Conservation (phyloP, 2,888 invertebrate species). For the Melitaea athalia region DNA sequence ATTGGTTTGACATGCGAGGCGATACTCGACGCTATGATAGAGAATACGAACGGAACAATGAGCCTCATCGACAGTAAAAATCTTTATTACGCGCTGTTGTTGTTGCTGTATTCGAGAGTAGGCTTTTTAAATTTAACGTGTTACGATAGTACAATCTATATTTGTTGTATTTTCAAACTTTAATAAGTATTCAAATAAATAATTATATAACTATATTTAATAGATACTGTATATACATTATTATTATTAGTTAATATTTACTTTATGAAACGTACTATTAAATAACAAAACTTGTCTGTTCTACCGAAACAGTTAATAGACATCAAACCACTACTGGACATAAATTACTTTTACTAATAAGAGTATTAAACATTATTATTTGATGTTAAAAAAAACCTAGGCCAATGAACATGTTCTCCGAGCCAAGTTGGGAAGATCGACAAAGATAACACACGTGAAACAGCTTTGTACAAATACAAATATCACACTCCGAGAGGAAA, state of each 20-base stretch:
- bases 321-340: no score
- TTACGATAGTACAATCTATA: not conserved
- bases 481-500: no score
- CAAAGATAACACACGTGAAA: no score
- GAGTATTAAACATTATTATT: no score
- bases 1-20: conserved; percentile 57
- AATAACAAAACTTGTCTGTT: no score
- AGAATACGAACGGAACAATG: conserved; percentile 19
- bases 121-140: not conserved
- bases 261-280: no score
- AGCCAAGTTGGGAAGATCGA: no score
- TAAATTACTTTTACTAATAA: no score
- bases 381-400: no score
- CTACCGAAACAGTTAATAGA: no score
- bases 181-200: not conserved
- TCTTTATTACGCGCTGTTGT: conserved; percentile 15
- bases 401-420: no score
- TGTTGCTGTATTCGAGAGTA: conserved; percentile 5
- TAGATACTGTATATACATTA: not conserved
- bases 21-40: conserved; percentile 27
- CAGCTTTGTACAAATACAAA: not conserved
- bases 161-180: not conserved
- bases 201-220: not conserved
- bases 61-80: conserved; percentile 15
- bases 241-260: no score